Evolutionary conservation across 2,888 invertebrate genomes (phyloP), one percentile per base, ranked within the genome.

Genomic region (Metopia argyrocephala): DNA sequence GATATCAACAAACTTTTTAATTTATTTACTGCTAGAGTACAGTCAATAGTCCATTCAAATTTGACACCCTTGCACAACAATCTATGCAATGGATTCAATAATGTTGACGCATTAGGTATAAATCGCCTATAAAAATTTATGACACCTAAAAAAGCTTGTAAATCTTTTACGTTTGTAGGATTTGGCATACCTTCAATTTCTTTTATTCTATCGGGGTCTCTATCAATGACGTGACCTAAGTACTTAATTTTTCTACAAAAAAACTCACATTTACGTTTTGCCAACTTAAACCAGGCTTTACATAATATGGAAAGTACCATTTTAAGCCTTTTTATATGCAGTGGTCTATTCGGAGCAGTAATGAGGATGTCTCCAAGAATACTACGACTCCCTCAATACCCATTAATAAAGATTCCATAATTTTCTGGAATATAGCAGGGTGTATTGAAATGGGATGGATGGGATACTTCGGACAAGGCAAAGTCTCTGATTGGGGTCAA

Each of bases 61-160:
- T 68, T 57, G 6, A 12, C 54, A 57, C 59, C 48, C 68, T 61
- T 7, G 85, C 31, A 31, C 12, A 79, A n/a, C 27, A 88, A 75
- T 0, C 82, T 38, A 73, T 89, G 86, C 7, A 90, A 71, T 0
- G 88, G 89, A 12, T 82, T 79, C 31, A 85, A 78, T 25, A 86
- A 84, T 0, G 75, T 70, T 4, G 88, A 70, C 15, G 87, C 80
- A 21, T 85, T 84, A 15, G 85, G 84, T 0, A 89, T 78, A 84
- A 90, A 90, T 71, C 84, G 85, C 4, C 85, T 83, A 78, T 90
- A 90, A 83, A 87, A 90, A 83, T 89, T 89, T 0, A 88, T 78
- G 73, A 88, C 84, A 0, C 89, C 89, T 3, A 85, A 50, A 73
- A 87, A 88, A 0, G 87, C 83, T 82, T 50, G 85, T 73, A 82